These are phyloP conservation scores for Serilophus lunatus DNA, from an alignment of 2,113 vertebrate species.

Conservation along the genomic window DNA sequence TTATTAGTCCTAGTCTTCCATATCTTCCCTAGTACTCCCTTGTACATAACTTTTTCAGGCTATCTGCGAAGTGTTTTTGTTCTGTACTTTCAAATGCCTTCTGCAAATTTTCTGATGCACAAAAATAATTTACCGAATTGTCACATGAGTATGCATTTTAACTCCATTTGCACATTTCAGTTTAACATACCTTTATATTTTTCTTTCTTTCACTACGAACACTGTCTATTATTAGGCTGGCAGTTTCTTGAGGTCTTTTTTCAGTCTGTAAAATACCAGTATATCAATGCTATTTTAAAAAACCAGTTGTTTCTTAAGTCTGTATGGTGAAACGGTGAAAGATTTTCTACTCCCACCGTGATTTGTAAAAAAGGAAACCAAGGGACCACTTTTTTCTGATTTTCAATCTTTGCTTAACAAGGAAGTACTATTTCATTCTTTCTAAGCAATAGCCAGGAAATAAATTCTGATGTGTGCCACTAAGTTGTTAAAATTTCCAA, in stretches of 20 bases:
- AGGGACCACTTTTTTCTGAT: neutral
- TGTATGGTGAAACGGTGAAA: neutral
- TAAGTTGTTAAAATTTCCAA: neutral
- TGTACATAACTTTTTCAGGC: neutral
- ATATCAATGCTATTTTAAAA: neutral
- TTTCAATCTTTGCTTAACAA: neutral
- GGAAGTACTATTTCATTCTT: neutral
- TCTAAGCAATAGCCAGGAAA: neutral
- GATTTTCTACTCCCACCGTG: neutral
- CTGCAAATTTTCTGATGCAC: neutral
- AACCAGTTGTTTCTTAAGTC: neutral
- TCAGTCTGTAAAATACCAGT: neutral
- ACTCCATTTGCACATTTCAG: neutral
- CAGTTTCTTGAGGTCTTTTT: neutral
- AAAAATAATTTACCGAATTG: neutral
- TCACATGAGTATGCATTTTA: conserved; percentile 1
- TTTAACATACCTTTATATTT: neutral
- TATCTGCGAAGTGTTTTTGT: neutral
- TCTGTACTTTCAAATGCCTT: neutral
- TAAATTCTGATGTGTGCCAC: neutral
- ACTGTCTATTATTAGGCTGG: neutral
- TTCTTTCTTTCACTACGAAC: neutral
- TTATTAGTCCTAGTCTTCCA: neutral
- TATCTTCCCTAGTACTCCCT: neutral
- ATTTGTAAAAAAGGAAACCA: neutral